phyloP scores from a whole-genome alignment of 64 coral and sea anemone species.

The Dendrophyllia cribrosa region DNA sequence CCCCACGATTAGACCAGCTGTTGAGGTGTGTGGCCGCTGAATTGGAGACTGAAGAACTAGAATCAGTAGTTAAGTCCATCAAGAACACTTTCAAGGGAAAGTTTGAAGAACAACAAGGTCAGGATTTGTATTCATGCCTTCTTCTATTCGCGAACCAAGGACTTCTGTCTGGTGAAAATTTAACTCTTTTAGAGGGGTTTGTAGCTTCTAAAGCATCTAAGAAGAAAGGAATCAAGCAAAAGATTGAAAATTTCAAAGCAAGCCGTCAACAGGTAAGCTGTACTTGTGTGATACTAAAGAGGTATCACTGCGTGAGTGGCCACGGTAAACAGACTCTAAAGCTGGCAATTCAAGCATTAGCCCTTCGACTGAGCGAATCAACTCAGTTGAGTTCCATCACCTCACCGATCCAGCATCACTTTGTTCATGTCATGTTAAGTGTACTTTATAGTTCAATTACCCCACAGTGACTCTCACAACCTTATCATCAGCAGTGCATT shows the following conservation, averaged over 20 bases:
- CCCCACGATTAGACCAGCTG: not conserved
- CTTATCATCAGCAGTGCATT: no score
- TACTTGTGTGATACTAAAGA: no score
- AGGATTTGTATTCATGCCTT: slow-evolving; percentile 8
- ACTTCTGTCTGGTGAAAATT: slow-evolving; percentile 3
- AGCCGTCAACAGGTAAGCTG: not conserved
- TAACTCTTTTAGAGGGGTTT: not conserved
- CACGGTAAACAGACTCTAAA: no score
- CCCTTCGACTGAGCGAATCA: no score
- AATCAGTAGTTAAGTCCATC: not conserved
- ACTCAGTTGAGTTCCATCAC: no score
- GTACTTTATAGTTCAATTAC: no score
- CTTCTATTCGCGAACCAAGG: not conserved
- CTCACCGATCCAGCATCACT: no score
- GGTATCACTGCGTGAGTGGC: no score
- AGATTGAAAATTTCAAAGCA: not conserved
- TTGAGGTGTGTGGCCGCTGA: not conserved
- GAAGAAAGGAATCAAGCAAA: not conserved
- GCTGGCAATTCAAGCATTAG: no score
- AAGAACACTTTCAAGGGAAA: not conserved
- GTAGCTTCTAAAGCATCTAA: slow-evolving; percentile 1
- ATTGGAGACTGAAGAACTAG: not conserved
- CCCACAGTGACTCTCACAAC: no score
- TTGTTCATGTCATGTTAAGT: no score
- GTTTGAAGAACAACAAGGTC: not conserved